Base-by-base conservation (phyloP, 2,888 invertebrate species). In the Ichneumoninae sp. region DNA sequence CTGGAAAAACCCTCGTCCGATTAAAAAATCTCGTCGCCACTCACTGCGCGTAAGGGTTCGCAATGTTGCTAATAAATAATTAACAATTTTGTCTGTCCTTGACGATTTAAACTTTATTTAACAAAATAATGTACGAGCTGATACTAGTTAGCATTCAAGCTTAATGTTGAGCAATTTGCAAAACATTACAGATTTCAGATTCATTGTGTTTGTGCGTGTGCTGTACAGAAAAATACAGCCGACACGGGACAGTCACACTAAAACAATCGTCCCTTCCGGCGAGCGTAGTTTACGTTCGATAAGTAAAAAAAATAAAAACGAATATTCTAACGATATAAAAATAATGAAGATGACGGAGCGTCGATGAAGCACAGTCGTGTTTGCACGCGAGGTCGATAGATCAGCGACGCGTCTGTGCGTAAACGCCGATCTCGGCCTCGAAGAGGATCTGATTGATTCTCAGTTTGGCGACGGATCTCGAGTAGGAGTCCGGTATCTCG, bases 1-100 rank as follows among this genome's bases (percentile, higher is more conserved):
- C 96, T 94, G 94, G 94, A 94, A 94, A 19, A 66, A 36, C 8
- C 13, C 22, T 19, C 22, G 4, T 0, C 6, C 1, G 6, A 33
- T 33, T n/a, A 7, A 16, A 62, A 62, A 62, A 33, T 22, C 10
- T 13, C 13, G 19, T n/a, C 16, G 13, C 10, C 26, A 69, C 13
- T 16, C 16, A 26, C 40, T 7, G n/a, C 44, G 22, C 10, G 47
- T 30, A 50, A 26, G 16, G 44, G 50, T 69, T 16, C n/a, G 3
- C 40, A 40, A 40, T 40, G 30, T 47, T 22, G 26, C 16, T n/a
- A 22, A 40, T 50, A 69, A 30, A 69, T 69, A 13, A 26, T 68
- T 68, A 47, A 47, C 44, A 47, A 47, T 16, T 47, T 47, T 16
- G 44, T 47, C 16, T 47, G 13, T 47, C 16, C 44, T 47, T 47